Evolutionary conservation across 2,888 invertebrate genomes (phyloP), one percentile per base, ranked within the genome.

Genomic region (Drosophila niveifrons): DNA sequence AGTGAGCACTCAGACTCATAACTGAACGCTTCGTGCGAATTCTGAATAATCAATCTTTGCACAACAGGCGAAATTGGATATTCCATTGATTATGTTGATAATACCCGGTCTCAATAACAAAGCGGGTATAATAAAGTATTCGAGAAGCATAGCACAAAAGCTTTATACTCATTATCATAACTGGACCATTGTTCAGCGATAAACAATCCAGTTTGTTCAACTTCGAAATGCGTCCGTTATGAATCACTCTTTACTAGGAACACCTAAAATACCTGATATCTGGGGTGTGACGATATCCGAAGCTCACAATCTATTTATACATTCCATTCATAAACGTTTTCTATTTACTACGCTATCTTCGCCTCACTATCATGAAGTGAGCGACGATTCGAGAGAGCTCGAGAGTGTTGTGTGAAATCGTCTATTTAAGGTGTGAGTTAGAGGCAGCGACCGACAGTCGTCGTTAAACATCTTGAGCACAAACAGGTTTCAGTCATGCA

Each of bases 401-500:
- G 31, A 31, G 31, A 7, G 0, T 9, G 31, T 0, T 0, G 8
- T 31, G 10, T 7, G 8, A 29, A 39, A 39, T 28, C 9, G 23
- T 2, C n/a, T 50, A 66, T 41, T 29, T 34, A n/a, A 15, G 41
- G 7, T 28, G 7, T 10, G 1, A n/a, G 11, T 15, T 28, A 6
- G 6, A 11, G 18, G 2, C n/a, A 11, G 9, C 1, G 48, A 9
- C 6, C 18, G 10, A 15, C 63, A 71, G 64, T 70, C 36, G 28
- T 4, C 10, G 31, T 10, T 31, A 34, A 43, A 15, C 34, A 17
- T 23, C 23, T 34, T 6, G 10, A 8, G 11, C 39, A 15, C 6
- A 46, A 50, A 51, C 59, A 46, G 18, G 13, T 51, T 34, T 44
- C 1, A 4, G 44, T 17, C 36, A 66, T 67, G 68, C 7, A 31